Percentiles rank a stretch among this genome's conserved stretches.
These are phyloP conservation scores for Neodiprion fabricii DNA, from an alignment of 1,140 invertebrate genomes.

Conservation along the genomic window DNA sequence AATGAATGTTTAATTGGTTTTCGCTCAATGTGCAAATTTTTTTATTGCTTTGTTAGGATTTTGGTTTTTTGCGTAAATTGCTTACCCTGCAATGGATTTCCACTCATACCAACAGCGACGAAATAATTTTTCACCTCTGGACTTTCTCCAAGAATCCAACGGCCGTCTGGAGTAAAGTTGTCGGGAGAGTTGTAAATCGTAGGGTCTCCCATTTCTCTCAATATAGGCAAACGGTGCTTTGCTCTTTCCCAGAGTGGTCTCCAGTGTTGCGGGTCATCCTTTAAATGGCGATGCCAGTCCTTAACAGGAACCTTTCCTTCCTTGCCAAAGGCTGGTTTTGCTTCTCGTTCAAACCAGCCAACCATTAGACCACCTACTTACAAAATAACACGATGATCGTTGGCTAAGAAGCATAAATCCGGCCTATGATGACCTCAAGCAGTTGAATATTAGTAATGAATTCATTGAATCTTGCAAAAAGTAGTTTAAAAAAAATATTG, in stretches of 20 bases:
- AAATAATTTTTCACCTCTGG: constrained; percentile 82
- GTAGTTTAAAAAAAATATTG: constrained; percentile 20
- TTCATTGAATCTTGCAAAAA: constrained; percentile 24
- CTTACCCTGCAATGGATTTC: constrained; percentile 66
- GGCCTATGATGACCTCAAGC: not conserved
- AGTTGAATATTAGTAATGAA: constrained; percentile 27
- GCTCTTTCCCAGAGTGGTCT: constrained; percentile 68
- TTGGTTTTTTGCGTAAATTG: constrained; percentile 13
- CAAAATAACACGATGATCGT: not conserved
- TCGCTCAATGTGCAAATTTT: not conserved
- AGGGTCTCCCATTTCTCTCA: constrained; percentile 65
- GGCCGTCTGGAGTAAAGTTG: constrained; percentile 78
- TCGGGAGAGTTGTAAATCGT: constrained; percentile 74
- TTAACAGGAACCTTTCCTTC: constrained; percentile 62
- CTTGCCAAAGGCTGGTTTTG: constrained; percentile 69
- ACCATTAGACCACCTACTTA: constrained; percentile 64
- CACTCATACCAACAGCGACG: constrained; percentile 78
- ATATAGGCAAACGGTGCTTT: constrained; percentile 70
- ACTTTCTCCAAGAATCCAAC: constrained; percentile 75
- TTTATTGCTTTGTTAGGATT: constrained; percentile 10
- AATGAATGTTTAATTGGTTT: constrained; percentile 12
- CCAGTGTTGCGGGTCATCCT: constrained; percentile 72
- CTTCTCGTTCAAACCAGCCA: constrained; percentile 73
- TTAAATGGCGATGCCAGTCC: constrained; percentile 65
- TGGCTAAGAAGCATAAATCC: no score